A percentile compares a stretch with the other conserved stretches of the same genome.
phyloP scores from a whole-genome alignment of 2,113 vertebrate genomes.

The Pithys albifrons region DNA sequence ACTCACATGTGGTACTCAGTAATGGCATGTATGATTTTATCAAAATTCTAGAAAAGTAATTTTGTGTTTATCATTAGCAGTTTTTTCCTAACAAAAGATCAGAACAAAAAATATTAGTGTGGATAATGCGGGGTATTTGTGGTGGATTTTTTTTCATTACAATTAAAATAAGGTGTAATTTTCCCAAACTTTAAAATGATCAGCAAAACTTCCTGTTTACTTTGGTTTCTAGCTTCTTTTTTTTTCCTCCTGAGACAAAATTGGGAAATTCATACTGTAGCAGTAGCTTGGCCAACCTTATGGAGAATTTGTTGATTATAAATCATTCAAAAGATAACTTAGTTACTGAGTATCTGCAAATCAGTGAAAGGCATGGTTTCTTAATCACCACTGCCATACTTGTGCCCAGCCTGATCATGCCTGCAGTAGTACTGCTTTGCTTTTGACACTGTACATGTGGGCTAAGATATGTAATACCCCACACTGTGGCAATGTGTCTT shows the following conservation, averaged over 20 bases:
- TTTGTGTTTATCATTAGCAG: background rate
- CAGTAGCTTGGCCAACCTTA: background rate
- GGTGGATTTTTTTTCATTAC: background rate
- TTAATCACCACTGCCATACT: background rate
- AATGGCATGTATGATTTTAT: slow-evolving; percentile 29
- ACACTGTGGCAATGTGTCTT: background rate
- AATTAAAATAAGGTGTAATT: background rate
- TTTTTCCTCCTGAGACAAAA: background rate
- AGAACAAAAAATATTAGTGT: background rate
- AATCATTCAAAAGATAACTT: background rate
- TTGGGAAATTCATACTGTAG: background rate
- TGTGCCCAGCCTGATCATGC: background rate
- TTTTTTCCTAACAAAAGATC: background rate
- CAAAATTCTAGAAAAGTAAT: background rate
- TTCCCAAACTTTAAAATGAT: background rate
- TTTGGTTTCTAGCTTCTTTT: background rate
- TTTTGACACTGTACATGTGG: background rate
- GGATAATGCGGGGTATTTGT: background rate
- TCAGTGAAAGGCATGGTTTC: background rate
- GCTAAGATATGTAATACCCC: background rate
- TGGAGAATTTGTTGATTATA: background rate
- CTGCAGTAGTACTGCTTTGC: background rate
- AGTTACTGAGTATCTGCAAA: background rate
- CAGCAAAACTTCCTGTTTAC: background rate
- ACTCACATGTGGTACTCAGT: slow-evolving; percentile 48